These are phyloP conservation scores for Tragelaphus eurycerus DNA, from an alignment of 2,797 vertebrate species.

Conservation along the genomic window DNA sequence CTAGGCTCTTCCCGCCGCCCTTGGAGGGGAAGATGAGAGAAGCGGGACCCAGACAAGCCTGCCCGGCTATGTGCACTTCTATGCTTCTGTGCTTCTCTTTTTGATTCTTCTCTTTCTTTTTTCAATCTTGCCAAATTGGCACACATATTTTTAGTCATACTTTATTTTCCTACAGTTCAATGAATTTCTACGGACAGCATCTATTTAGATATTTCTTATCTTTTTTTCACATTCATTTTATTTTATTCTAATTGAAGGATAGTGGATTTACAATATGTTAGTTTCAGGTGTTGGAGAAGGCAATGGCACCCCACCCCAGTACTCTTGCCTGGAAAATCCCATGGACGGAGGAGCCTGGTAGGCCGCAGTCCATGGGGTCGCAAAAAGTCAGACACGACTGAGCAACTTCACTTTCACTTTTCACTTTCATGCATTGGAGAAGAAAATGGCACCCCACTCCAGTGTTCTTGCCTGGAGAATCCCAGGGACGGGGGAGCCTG, in stretches of 20 bases:
- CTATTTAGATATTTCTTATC: constrained; percentile 1
- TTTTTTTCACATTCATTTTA: constrained; percentile 34
- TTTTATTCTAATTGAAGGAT: neutral
- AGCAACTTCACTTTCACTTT: too few relatives aligned
- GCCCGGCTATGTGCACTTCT: fast-evolving
- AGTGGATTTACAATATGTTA: neutral
- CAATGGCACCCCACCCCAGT: too few relatives aligned
- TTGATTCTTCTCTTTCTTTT: neutral
- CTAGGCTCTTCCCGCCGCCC: neutral
- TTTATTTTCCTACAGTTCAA: neutral
- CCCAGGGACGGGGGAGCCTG: fast-evolving
- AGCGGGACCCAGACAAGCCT: neutral
- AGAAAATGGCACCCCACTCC: too few relatives aligned
- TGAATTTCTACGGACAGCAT: neutral
- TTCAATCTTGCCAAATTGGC: constrained; percentile 8
- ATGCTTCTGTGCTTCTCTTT: neutral
- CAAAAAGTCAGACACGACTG: too few relatives aligned
- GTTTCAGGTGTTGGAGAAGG: neutral
- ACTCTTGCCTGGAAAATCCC: too few relatives aligned
- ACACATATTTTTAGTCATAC: neutral
- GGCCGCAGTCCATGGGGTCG: too few relatives aligned
- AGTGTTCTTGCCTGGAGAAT: too few relatives aligned
- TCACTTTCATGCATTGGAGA: too few relatives aligned
- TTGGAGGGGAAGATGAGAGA: neutral
- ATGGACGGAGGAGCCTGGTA: too few relatives aligned